Evolutionary conservation across 2,113 vertebrate genomes (phyloP), one percentile per base, ranked within the genome.

Genomic region (Prietella phreatophila): DNA sequence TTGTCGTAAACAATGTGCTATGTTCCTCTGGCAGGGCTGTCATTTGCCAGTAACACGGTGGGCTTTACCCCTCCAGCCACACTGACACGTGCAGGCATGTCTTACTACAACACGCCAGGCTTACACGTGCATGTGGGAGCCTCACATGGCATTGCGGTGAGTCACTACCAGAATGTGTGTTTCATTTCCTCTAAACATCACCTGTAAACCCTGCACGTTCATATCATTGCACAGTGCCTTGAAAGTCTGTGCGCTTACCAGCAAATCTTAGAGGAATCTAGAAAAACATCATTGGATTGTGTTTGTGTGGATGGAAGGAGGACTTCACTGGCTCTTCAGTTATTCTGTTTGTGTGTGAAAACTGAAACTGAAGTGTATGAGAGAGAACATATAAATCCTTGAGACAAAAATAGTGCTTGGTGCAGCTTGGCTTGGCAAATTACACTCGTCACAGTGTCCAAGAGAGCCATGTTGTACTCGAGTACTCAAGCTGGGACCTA

Each of bases 51-150:
- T 94, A 98, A 99, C 94, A 97, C 97, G 53, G 97, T 99, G 93
- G 98, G 97, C 88, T 99, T 99, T 93, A 99, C 98, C 10, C 98
- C 98, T 61, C 98, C 98, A 36, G 95, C 98, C 76, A 99, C 98
- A 71, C 93, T 99, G 95, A 99, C 98, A 90, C 96, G 98, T 96
- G 98, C 98, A 58, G 98, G 96, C 94, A 97, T 99, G 96, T 98
- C 97, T 93, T 99, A 98, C 91, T 99, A 98, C 95, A 99, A 99
- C 93, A 96, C 96, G 82, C 97, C 98, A 0, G 98, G 97, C 91
- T 97, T 99, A 93, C 98, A 99, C 36, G 96, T 97, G 93, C 98
- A 99, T 88, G 97, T 97, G 94, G 96, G 97, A 91, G 93, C 97
- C 33, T 97, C 97, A 89, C 98, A 99, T 85, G 96, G 97, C 47